These are phyloP conservation scores for Dendrophyllia cribrosa DNA, from an alignment of 64 coral and sea anemone genomes.

Conservation along the genomic window DNA sequence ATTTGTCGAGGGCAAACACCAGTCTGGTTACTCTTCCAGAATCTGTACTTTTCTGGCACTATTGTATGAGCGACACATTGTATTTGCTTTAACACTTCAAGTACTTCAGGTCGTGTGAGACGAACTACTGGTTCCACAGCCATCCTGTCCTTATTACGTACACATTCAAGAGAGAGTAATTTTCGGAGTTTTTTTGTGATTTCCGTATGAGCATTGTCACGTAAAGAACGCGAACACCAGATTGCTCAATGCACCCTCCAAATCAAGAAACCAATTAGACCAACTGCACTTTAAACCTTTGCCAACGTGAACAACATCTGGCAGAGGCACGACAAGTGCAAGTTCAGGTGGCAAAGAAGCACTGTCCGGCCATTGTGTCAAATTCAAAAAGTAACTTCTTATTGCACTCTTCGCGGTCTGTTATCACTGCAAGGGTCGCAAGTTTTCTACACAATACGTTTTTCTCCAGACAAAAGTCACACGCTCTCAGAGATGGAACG, in stretches of 20 bases:
- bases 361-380: neutral
- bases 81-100: conserved; percentile 55
- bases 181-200: no score
- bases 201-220: neutral
- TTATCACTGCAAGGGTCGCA: neutral
- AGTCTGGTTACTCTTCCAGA: conserved; percentile 43
- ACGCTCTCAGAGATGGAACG: conserved; percentile 6
- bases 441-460: neutral
- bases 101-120: no score
- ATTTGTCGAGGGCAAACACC: conserved; percentile 37
- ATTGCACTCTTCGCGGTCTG: conserved; percentile 34
- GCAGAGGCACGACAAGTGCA: conserved; percentile 11
- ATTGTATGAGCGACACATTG: conserved; percentile 54
- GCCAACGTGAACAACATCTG: no score
- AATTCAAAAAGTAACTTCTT: neutral
- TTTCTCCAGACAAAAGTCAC: neutral
- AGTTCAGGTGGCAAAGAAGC: conserved; percentile 11
- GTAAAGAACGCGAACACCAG: no score
- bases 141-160: no score
- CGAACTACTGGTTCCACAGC: no score
- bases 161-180: no score
- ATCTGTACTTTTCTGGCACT: conserved; percentile 66
- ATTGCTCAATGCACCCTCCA: no score
- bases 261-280: no score
- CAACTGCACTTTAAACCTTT: no score